Conservation (phyloP, 2,797 vertebrate species). For the Falco cherrug region DNA sequence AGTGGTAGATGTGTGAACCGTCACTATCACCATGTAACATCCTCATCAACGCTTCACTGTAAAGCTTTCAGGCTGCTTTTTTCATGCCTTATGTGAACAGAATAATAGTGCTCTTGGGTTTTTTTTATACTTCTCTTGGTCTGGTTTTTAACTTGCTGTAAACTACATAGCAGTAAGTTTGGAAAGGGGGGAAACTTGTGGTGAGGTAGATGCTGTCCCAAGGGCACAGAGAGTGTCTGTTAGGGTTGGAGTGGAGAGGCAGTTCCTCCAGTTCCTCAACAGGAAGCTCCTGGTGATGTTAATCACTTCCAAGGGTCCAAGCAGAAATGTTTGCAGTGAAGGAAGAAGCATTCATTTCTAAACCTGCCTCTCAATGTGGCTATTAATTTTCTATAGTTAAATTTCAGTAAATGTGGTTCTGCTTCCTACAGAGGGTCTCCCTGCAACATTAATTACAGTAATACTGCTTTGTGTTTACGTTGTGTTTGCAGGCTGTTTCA, state of each 20-base stretch:
- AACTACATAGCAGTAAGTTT: background rate
- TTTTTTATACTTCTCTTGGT: too few relatives aligned
- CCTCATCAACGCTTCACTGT: background rate
- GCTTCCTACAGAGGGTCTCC: background rate
- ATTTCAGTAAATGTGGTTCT: background rate
- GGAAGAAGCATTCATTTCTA: background rate
- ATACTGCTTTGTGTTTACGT: background rate
- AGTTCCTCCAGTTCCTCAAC: background rate
- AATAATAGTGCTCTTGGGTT: background rate
- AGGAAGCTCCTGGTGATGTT: background rate
- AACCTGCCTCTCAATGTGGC: background rate
- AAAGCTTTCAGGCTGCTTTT: background rate
- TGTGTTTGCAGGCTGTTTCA: background rate
- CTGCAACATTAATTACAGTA: background rate
- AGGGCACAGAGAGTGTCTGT: background rate
- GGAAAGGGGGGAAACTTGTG: background rate
- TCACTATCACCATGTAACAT: rapidly evolving
- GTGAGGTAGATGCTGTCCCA: background rate
- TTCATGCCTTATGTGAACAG: background rate
- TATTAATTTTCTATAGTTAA: rapidly evolving
- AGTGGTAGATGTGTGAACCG: background rate
- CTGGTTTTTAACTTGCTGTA: background rate
- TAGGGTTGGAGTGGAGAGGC: background rate
- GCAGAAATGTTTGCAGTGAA: background rate
- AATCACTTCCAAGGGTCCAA: background rate